Evolutionary conservation across 2,113 vertebrate species (phyloP), one percentile per base, ranked within the genome.

Genomic region (Aythya baeri): DNA sequence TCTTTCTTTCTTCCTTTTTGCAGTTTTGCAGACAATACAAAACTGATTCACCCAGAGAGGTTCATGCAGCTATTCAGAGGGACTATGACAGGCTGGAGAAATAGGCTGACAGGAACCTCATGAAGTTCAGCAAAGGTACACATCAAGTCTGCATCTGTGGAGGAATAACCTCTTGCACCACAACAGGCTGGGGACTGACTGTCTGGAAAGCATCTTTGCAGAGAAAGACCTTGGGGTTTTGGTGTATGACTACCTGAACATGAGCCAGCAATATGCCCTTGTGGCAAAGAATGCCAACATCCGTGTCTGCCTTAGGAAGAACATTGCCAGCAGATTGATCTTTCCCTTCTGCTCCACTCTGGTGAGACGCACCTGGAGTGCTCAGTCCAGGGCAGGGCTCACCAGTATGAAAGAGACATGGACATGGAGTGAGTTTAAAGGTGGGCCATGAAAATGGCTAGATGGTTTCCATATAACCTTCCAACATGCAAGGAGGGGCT

Each of bases 241-340:
- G 62, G 55, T 50, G 15, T 9, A 32, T 14, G 79, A 32, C 17
- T 41, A 70, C 11, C 5, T 36, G 31, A 81, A 58, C 4, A 2
- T 4, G 17, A 93, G 17, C 31, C 34, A 88, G 26, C 15, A 49
- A 54, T 20, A 6, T 58, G 14, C 22, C 36, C 27, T 14, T 32
- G n/a, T 32, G n/a, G 16, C 7, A 10, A 81, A 21, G 27, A 71
- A 54, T 36, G 29, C 23, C 57, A 41, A 20, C 43, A 38, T 59
- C 34, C 44, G 65, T 25, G 27, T 11, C 18, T 76, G 17, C 57
- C 34, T 31, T 70, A 71, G 36, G 6, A 38, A 85, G 18, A 70
- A 75, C 0, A 1, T 23, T 46, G 50, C 32, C 13, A 59, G 63
- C 32, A 71, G 31, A 6, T 6, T 0, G 23, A 65, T 67, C 17